Conservation (phyloP, 2,797 vertebrate genomes). For the Tragopan temminckii region DNA sequence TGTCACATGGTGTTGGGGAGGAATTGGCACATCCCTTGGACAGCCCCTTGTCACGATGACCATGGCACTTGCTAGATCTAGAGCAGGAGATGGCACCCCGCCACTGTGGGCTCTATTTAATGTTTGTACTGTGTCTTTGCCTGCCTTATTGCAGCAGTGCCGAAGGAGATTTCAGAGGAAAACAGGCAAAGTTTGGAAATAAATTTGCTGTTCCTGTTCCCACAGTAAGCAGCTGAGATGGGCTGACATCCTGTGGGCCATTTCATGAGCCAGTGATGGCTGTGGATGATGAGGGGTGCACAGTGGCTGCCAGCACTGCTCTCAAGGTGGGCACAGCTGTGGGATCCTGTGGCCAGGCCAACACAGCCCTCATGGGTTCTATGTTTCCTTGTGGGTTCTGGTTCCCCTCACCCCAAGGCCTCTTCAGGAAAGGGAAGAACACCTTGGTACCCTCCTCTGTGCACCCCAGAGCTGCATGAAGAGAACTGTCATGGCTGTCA, state of each 20-base stretch:
- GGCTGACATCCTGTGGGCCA: too few species aligned
- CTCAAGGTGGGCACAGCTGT: not conserved
- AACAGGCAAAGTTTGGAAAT: not conserved
- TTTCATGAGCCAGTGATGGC: not conserved
- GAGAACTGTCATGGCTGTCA: rapidly evolving
- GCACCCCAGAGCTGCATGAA: rapidly evolving
- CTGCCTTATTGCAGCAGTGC: not conserved
- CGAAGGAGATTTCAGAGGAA: not conserved
- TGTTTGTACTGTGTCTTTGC: rapidly evolving
- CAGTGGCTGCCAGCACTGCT: not conserved
- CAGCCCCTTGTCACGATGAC: rapidly evolving
- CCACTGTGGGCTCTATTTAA: rapidly evolving
- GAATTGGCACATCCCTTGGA: not conserved
- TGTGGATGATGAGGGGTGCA: not conserved
- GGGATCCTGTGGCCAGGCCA: not conserved
- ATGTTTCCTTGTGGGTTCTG: not conserved
- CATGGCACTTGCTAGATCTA: not conserved
- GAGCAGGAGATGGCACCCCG: not conserved
- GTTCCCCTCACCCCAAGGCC: rapidly evolving
- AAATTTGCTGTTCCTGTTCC: not conserved
- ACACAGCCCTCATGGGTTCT: rapidly evolving
- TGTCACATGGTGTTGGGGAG: not conserved
- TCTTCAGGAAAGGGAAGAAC: not conserved
- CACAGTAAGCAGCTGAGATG: not conserved
- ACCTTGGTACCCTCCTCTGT: not conserved